Evolutionary conservation across 92 coral and sea anemone species (phyloP).

Genomic region (Epizoanthus rinbou): DNA sequence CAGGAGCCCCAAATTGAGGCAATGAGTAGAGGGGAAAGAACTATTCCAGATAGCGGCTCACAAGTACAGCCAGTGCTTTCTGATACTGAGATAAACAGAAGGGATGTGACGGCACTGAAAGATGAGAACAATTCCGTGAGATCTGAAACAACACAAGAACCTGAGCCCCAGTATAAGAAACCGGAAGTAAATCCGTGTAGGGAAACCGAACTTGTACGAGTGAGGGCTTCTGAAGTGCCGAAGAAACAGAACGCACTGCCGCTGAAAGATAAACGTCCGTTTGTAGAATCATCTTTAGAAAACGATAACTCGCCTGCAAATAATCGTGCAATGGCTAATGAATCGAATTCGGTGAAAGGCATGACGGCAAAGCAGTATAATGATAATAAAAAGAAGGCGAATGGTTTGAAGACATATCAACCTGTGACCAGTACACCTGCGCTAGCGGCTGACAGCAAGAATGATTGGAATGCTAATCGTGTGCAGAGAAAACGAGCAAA

Average conservation of each 20-base stretch:
- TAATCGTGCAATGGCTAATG: not conserved
- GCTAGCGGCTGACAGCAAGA: too few species aligned
- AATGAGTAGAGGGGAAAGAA: not conserved
- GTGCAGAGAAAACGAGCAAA: not conserved
- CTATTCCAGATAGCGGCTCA: not conserved
- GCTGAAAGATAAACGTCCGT: not conserved
- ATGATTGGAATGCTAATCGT: not conserved
- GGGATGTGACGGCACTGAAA: not conserved
- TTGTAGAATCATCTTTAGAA: not conserved
- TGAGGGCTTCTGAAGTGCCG: not conserved
- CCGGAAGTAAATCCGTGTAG: not conserved
- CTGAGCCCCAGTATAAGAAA: not conserved
- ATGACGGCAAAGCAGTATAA: too few species aligned
- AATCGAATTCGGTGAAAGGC: not conserved
- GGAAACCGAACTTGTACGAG: not conserved
- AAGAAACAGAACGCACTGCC: not conserved
- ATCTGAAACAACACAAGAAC: not conserved
- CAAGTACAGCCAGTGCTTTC: not conserved
- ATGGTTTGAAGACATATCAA: too few species aligned
- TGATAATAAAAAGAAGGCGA: too few species aligned
- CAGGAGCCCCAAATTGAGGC: not conserved
- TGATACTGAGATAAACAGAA: not conserved
- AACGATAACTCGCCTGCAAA: not conserved
- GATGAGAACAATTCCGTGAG: not conserved
- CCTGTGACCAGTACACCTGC: too few species aligned